phyloP scores from a whole-genome alignment of 1,140 invertebrate species.

The Meloidogyne floridensis region DNA sequence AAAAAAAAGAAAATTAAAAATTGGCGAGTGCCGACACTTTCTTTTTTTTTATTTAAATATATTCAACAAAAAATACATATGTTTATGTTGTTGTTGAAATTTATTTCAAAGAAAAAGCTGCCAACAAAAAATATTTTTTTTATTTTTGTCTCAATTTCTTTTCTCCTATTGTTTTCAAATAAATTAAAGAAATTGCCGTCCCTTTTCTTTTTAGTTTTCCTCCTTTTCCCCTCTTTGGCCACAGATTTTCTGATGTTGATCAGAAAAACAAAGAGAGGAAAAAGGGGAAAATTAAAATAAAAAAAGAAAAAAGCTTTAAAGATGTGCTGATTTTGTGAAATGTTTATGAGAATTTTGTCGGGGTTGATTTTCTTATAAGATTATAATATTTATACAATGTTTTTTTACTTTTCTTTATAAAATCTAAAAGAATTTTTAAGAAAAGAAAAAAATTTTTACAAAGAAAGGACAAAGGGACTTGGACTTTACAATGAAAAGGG shows the following conservation, averaged over 20 bases:
- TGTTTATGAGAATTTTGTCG: background rate
- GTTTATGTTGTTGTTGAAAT: background rate
- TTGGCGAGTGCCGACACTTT: background rate
- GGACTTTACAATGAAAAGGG: no score
- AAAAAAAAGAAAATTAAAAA: background rate
- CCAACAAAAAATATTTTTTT: background rate
- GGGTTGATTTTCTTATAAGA: slow-evolving; percentile 1
- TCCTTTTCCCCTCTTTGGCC: background rate
- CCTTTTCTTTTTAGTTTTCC: background rate
- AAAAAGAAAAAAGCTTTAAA: background rate
- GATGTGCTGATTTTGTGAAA: background rate
- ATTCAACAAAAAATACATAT: background rate
- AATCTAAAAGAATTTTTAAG: background rate
- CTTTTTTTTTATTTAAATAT: background rate
- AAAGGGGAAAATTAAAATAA: background rate
- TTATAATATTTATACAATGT: background rate
- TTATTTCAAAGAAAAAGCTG: background rate
- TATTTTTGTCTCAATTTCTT: background rate
- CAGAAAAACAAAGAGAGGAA: background rate
- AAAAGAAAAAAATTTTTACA: background rate
- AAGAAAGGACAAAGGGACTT: background rate
- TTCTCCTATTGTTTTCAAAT: background rate
- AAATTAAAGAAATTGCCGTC: background rate
- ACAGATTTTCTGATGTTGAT: background rate
- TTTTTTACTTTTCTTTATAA: background rate